Base-by-base conservation (phyloP, 2,888 invertebrate genomes). In the Epirrhoe tristata region DNA sequence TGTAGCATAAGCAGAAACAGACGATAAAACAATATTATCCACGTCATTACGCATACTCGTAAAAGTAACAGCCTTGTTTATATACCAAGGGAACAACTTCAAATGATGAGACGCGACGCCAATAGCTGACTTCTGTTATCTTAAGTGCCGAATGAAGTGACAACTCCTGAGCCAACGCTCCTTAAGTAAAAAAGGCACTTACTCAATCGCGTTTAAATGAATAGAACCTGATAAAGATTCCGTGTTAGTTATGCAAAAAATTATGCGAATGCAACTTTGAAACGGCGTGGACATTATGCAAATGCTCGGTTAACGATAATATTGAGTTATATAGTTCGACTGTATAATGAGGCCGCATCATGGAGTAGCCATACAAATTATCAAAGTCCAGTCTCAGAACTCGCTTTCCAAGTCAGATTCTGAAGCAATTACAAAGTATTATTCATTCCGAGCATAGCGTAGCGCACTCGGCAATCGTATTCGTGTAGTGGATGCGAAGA, bases 401-500 rank as follows among this genome's bases (percentile, higher is more conserved):
- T 79, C 78, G 77, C 83, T 88, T 82, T 81, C 80, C 79, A 83
- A 87, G 83, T 82, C 81, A 81, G 82, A 86, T 82, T 77, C 78
- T 74, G 73, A 84, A 84, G 87, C 83, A 89, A 90, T 90, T 89
- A 89, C 81, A 81, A 82, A 83, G 80, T 87, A 86, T 87, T 88
- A 88, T 87, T 86, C 81, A 90, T 88, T 85, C 86, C 80, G 71
- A 73, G 80, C 82, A 79, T 85, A 84, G 72, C 83, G 79, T 79
- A 81, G 58, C 58, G 64, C 60, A 67, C 76, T 77, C 81, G 77
- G 83, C 79, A 84, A 86, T 86, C 84, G 81, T 78, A 84, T 85
- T 86, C 85, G 83, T 85, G 85, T 85, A 84, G 81, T 83, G 83
- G 84, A 90, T 90, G 86, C 83, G 86, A 90, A 87, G 89, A 90